Evolutionary conservation across 1,140 invertebrate genomes (phyloP), one percentile per base, ranked within the genome.

Genomic region (Cotesia glomerata): DNA sequence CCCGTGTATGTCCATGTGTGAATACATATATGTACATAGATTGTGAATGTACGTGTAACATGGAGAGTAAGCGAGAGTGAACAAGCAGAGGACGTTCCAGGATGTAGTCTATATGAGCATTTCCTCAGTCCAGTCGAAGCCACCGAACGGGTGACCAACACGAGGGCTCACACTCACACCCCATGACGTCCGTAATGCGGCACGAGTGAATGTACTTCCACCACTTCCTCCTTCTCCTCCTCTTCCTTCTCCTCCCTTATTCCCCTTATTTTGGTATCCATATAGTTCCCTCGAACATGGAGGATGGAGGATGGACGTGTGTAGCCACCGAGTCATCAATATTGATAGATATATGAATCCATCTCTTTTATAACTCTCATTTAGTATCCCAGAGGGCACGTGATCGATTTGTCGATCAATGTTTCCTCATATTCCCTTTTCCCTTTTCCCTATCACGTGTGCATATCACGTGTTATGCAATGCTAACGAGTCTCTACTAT

Each of bases 21-120:
- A 39, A 11, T 8, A 7, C 39, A 39, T 39, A 11, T 39, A 11
- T 39, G 39, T 39, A 26, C 18, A 26, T 26, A 26, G 18, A 26
- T 26, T 26, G 18, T 26, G 18, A 26, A 26, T 39, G 0, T 39
- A 39, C 11, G 67, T 26, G 58, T 45, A 56, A 52, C n/a, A 26
- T 45, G 35, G 26, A 62, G 74, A 39, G 45, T 58, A 51, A 18
- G 49, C 63, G 58, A 54, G 45, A 56, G 65, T 34, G 62, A 39
- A 67, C 32, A 65, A 39, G 39, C 56, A 56, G 52, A 72, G 66
- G 74, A 75, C 63, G 75, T 69, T 73, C 56, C 73, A 76, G 75
- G 75, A 76, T 74, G 75, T 76, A 74, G 69, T 76, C 75, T 74
- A 76, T 76, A 76, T 73, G 72, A 74, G 65, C 69, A 76, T 69